Percentiles rank a stretch among this genome's conserved stretches.
Conservation (phyloP, 2,797 vertebrate genomes). For the Squalus acanthias region DNA sequence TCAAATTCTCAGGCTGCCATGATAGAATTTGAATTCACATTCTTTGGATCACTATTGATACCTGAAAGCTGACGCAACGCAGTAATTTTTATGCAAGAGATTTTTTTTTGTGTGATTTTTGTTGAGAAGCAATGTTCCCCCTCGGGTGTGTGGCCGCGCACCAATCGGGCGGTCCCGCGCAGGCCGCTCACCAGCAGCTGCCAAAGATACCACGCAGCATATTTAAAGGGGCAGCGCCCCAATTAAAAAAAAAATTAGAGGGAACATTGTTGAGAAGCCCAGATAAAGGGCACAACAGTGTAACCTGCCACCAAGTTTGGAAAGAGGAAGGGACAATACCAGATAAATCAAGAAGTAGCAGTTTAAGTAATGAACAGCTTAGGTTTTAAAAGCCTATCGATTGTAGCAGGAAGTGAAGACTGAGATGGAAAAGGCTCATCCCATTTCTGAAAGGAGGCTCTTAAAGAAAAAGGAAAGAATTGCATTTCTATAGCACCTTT, state of each 20-base stretch:
- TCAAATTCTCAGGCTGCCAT: background rate
- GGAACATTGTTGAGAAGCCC: no score
- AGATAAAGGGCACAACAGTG: no score
- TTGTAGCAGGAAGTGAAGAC: background rate
- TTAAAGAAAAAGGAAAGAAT: background rate
- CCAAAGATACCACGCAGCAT: no score
- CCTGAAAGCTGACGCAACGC: background rate
- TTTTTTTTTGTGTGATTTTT: background rate
- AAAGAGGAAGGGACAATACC: no score
- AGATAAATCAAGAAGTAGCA: background rate
- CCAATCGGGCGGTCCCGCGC: no score
- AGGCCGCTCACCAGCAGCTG: no score
- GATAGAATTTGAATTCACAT: background rate
- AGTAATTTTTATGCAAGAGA: background rate
- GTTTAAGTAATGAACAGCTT: background rate
- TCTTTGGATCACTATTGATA: background rate
- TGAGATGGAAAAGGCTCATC: background rate
- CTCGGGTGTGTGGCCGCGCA: no score
- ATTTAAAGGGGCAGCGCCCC: no score
- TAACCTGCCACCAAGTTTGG: no score
- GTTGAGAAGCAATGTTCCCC: background rate
- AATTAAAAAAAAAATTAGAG: no score
- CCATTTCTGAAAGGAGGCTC: background rate
- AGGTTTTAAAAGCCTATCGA: background rate
- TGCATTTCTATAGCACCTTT: background rate